Evolutionary conservation across 2,888 invertebrate genomes (phyloP).

Genomic region (Nineta flava): DNA sequence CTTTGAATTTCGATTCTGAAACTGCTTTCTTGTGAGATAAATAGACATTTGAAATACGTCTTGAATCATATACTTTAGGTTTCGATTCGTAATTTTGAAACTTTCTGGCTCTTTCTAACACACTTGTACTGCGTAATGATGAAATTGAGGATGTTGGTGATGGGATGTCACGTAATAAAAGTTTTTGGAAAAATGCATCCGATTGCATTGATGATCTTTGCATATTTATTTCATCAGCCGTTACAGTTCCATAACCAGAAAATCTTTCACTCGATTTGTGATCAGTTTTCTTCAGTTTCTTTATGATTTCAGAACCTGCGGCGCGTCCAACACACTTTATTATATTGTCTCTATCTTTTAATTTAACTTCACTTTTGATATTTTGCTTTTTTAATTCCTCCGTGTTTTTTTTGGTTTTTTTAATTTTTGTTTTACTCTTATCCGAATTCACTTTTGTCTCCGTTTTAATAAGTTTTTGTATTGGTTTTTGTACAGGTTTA

Average conservation of each 20-base stretch:
- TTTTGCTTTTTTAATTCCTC: constrained; percentile 18
- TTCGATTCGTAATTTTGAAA: constrained; percentile 39
- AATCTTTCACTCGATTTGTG: constrained; percentile 9
- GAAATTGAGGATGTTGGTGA: constrained; percentile 25
- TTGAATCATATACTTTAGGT: constrained; percentile 35
- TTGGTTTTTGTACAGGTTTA: constrained; percentile 7
- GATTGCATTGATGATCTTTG: constrained; percentile 42
- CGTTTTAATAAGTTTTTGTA: background rate
- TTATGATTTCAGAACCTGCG: constrained; percentile 18
- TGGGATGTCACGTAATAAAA: constrained; percentile 39
- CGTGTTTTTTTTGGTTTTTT: constrained; percentile 21
- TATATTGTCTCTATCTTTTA: constrained; percentile 14
- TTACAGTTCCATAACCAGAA: constrained; percentile 11
- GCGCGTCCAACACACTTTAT: constrained; percentile 18
- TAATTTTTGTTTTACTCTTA: constrained; percentile 17
- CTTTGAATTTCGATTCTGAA: constrained; percentile 52
- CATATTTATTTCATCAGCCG: constrained; percentile 33
- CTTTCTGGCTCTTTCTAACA: constrained; percentile 51
- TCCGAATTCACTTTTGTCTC: constrained; percentile 7
- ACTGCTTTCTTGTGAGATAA: constrained; percentile 53
- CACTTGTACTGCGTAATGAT: constrained; percentile 35
- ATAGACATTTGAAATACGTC: constrained; percentile 42
- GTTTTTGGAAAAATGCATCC: constrained; percentile 53
- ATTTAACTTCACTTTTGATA: constrained; percentile 17
- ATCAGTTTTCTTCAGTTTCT: constrained; percentile 16